These are phyloP conservation scores for Rana temporaria DNA, from an alignment of 2,113 vertebrate genomes.

Conservation along the genomic window DNA sequence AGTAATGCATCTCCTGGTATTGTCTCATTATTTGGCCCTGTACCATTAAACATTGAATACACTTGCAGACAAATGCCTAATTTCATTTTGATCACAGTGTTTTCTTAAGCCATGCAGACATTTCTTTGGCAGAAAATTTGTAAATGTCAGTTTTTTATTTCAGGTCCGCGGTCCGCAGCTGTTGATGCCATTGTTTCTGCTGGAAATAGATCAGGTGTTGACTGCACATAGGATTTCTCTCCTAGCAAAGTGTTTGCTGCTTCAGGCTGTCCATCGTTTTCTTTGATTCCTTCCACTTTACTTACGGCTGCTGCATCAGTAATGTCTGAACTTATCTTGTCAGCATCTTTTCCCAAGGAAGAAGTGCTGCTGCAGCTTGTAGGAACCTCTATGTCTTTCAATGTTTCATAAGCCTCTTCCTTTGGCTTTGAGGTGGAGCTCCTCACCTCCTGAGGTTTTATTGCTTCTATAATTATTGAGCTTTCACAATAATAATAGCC, in stretches of 20 bases:
- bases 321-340: slow-evolving; percentile 56
- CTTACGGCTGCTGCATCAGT: slow-evolving; percentile 41
- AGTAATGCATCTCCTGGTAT: neutral
- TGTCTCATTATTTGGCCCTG: slow-evolving; percentile 3
- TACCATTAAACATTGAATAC: neutral
- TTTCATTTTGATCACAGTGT: slow-evolving; percentile 43
- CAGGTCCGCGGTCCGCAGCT: slow-evolving; percentile 52
- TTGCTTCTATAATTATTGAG: slow-evolving; percentile 55
- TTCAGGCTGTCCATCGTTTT: slow-evolving; percentile 59
- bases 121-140: slow-evolving; percentile 60
- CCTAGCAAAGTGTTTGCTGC: slow-evolving; percentile 55
- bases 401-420: neutral
- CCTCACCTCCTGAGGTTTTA: neutral
- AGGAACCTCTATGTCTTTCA: neutral
- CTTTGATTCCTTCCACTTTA: slow-evolving; percentile 36
- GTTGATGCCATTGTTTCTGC: slow-evolving; percentile 51
- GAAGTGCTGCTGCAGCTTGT: neutral
- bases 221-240: slow-evolving; percentile 57
- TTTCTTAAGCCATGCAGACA: slow-evolving; percentile 56
- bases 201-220: slow-evolving; percentile 64
- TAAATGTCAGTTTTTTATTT: slow-evolving; percentile 62
- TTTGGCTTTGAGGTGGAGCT: neutral
- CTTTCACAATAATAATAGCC: slow-evolving; percentile 63
- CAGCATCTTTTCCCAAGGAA: slow-evolving; percentile 3
- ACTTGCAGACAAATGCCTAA: neutral